Base-by-base conservation (phyloP, 2,113 vertebrate genomes). In the Hemiscyllium ocellatum region DNA sequence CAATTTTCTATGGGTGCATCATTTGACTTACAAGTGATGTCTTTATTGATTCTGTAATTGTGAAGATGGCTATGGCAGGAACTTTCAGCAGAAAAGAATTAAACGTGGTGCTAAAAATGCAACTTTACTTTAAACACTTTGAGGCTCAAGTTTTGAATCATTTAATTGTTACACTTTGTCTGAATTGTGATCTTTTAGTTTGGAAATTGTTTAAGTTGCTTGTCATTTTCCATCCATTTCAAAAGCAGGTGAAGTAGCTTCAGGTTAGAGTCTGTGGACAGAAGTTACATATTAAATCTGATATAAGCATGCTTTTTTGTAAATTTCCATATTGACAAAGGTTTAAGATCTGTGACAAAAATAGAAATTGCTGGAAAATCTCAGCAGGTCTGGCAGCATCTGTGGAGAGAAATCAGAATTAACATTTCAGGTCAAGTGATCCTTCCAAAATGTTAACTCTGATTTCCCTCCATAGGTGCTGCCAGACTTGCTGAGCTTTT, bases 51-150 rank as follows among this genome's bases (percentile, higher is more conserved):
- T n/a, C 61, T 65, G n/a, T n/a, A 33, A 66, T 66, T 37, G 89
- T 56, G 65, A 91, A 89, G 86, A 26, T 26, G 2, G 17, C 12
- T 15, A 90, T 20, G 4, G 72, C 33, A 19, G 12, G 4, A n/a
- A 61, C n/a, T 37, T 66, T 66, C 89, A 66, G 89, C n/a, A 91
- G 50, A 91, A 91, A 37, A 66, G 13, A 33, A 66, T 91, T 91
- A 91, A 66, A 65, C 0, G 5, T 91, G 61, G 19, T 56, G 66
- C 65, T 33, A 91, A 91, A 90, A n/a, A 91, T 66, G 87, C 87
- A 90, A 66, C 89, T 37, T 91, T 91, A 66, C n/a, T 91, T 61
- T 66, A 37, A 66, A 91, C 66, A 91, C 15, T 90, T 90, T 89
- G n/a, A 91, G 5, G 33, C 61, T 66, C 61, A n/a, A 20, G 61